Conservation (phyloP, 2,797 vertebrate genomes). For the Dendrocincla fuliginosa region DNA sequence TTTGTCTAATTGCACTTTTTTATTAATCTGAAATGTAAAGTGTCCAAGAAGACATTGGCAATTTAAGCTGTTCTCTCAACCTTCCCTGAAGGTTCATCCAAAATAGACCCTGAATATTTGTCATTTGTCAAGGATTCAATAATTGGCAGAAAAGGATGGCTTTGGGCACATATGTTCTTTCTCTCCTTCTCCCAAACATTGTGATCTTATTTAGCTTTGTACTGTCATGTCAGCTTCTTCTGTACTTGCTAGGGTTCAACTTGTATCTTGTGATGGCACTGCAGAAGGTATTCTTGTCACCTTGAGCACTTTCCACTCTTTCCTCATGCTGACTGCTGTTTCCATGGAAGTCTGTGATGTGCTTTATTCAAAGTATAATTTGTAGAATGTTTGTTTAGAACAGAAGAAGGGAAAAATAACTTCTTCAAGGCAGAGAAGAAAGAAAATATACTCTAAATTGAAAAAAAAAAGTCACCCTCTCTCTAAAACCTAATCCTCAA, state of each 20-base stretch:
- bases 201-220: not conserved
- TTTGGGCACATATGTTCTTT: not conserved
- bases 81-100: not conserved
- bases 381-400: slow-evolving; percentile 45
- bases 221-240: not conserved
- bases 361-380: slow-evolving; percentile 35
- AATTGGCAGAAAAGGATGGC: slow-evolving; percentile 11
- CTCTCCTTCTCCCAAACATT: not conserved
- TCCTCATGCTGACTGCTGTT: slow-evolving; percentile 8
- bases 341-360: slow-evolving; percentile 56
- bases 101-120: not conserved
- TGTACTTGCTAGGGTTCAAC: not conserved
- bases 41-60: not conserved
- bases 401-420: slow-evolving; percentile 28
- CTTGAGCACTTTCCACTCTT: slow-evolving; percentile 37
- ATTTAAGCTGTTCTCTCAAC: not conserved
- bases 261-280: not conserved
- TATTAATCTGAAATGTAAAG: slow-evolving; percentile 1
- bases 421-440: not conserved
- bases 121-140: slow-evolving; percentile 9
- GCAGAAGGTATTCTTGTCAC: not conserved
- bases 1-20: not conserved
- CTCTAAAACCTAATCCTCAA: not conserved
- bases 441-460: not conserved
- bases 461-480: not conserved